Base-by-base conservation (phyloP, 2,888 invertebrate genomes). In the Stenichneumon culpator region DNA sequence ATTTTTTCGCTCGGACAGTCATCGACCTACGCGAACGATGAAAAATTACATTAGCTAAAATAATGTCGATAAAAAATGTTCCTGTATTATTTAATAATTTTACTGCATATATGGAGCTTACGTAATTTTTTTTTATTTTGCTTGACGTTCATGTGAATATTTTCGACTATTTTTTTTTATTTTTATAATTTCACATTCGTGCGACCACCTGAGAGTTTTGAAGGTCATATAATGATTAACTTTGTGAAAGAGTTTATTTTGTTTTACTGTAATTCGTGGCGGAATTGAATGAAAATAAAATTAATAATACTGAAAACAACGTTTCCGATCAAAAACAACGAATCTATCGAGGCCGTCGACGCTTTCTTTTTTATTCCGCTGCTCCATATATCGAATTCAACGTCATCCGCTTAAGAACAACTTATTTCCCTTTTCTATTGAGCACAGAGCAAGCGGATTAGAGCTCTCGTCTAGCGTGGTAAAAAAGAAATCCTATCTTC, bases 381-480 rank as follows among this genome's bases (percentile, higher is more conserved):
- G 36, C 16, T 73, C 25, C 25, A 57, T 73, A 57, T 39, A 14
- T 73, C 57, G 25, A 25, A 39, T 73, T 25, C 4, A n/a, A 57
- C 14, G 36, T 36, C 60, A 39, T 39, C 14, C 57, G 25, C 39
- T 57, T 57, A 57, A 57, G 11, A 22, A 9, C 54, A 11, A n/a
- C 28, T 25, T 19, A 19, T 39, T 60, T 60, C n/a, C n/a, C 60
- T 16, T 74, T 70, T 69, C 44, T 47, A 69, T 60, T 50, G 22
- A 28, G 36, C 72, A 54, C 52, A 67, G 52, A 19, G 65, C 65
- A 80, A 80, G 65, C 28, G 52, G 65, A 73, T 80, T 73, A 57
- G 19, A 44, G 25, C 70, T 32, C 6, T 54, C 57, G 63, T 16
- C 72, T 54, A 52, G 63, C n/a, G 28, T 28, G 72, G 39, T 25